A percentile compares a stretch with the other conserved stretches of the same genome.
These are phyloP conservation scores for Andricus quercusramuli DNA, from an alignment of 2,888 invertebrate genomes.

Conservation along the genomic window DNA sequence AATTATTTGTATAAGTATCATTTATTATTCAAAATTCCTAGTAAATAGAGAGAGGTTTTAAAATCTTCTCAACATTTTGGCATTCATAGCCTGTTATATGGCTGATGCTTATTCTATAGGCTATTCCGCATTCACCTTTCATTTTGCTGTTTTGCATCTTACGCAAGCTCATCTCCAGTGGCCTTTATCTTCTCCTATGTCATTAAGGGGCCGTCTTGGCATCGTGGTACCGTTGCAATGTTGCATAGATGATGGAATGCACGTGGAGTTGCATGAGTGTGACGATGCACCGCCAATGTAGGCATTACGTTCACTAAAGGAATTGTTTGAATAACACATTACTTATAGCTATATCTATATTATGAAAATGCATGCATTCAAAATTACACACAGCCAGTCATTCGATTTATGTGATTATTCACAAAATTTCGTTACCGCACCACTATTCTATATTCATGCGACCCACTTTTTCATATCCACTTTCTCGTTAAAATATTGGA, in stretches of 20 bases:
- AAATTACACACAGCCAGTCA: conserved; percentile 13
- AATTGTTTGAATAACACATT: conserved; percentile 36
- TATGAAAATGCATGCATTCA: not conserved
- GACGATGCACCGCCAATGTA: not conserved
- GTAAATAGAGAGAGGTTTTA: no score
- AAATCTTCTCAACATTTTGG: no score
- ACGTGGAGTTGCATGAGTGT: conserved; percentile 29
- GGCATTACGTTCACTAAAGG: conserved; percentile 2
- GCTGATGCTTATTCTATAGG: not conserved
- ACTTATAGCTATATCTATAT: conserved; percentile 1
- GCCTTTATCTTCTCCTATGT: conserved; percentile 7
- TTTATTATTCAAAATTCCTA: no score
- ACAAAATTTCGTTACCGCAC: not conserved
- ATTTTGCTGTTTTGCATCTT: conserved; percentile 18
- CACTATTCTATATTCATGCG: conserved; percentile 7
- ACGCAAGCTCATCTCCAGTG: conserved; percentile 35
- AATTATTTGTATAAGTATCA: no score
- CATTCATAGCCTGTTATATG: not conserved
- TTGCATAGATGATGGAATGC: conserved; percentile 1
- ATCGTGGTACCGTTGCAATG: conserved; percentile 1
- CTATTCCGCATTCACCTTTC: conserved; percentile 16
- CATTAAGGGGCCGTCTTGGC: conserved; percentile 21
- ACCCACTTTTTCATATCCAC: not conserved
- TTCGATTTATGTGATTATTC: conserved; percentile 27
- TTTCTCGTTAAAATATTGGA: not conserved